phyloP scores from a whole-genome alignment of 2,888 invertebrate genomes.

The Falcaria lacertinaria region DNA sequence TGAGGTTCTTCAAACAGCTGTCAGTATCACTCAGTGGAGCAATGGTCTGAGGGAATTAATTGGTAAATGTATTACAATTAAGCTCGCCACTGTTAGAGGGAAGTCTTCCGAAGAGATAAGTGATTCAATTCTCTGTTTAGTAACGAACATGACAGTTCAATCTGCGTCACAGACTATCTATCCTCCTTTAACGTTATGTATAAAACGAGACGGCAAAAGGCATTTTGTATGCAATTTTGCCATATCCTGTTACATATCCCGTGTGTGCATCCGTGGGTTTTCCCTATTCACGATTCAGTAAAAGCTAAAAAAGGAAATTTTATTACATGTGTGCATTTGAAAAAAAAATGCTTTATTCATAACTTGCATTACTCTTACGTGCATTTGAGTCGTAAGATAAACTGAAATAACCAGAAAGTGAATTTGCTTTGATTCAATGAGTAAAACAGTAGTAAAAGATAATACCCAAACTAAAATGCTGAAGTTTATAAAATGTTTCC shows the following conservation, averaged over 20 bases:
- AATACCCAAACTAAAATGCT: not conserved
- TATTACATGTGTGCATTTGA: too few relatives aligned
- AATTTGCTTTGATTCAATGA: not conserved
- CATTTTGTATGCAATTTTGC: too few relatives aligned
- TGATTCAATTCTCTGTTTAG: slow-evolving; percentile 1
- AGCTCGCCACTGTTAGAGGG: not conserved
- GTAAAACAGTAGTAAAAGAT: not conserved
- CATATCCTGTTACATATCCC: too few relatives aligned
- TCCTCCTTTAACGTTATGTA: not conserved
- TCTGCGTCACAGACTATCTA: not conserved
- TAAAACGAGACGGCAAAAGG: not conserved
- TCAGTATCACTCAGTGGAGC: not conserved
- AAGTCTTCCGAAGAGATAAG: not conserved
- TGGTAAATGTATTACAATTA: slow-evolving; percentile 1
- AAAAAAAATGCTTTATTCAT: too few relatives aligned
- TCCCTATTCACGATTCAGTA: too few relatives aligned
- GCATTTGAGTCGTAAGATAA: not conserved
- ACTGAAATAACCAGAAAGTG: not conserved
- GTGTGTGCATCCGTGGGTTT: too few relatives aligned
- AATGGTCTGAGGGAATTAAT: not conserved
- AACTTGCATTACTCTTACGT: too few relatives aligned
- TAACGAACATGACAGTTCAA: not conserved
- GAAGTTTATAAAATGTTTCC: not conserved
- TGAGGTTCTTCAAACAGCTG: not conserved
- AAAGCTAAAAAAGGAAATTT: too few relatives aligned